Base-by-base conservation (phyloP, 2,888 invertebrate genomes). In the Caenorhabditis plicata region DNA sequence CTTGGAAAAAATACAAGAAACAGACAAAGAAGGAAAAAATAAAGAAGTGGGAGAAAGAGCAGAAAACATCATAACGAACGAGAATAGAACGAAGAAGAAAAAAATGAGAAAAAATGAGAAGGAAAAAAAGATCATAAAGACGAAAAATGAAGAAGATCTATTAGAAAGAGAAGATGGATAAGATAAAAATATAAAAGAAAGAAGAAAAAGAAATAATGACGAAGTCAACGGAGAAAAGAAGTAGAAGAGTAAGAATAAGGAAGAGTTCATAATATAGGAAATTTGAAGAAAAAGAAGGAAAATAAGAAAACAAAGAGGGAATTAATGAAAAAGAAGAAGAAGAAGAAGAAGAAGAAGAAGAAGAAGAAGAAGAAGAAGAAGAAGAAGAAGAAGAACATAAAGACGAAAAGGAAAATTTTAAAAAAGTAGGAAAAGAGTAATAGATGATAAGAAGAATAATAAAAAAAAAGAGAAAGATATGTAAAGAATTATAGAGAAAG, bases 341-440 rank as follows among this genome's bases (percentile, higher is more conserved):
- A n/a, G n/a, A n/a, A n/a, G n/a, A n/a, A n/a, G 19, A 9, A 15
- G 33, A 29, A n/a, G 36, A 23, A 43, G n/a, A 39, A n/a, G 13
- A 27, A 35, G n/a, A 22, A 5, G 38, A 15, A 22, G 13, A 32
- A 25, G 11, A 40, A 15, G 15, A 33, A 25, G 27, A 23, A 20
- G 29, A 22, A 32, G 26, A 32, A 39, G 38, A 36, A 32, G 45
- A 45, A 33, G 35, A 22, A n/a, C n/a, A n/a, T n/a, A n/a, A n/a
- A n/a, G n/a, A n/a, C n/a, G n/a, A n/a, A n/a, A n/a, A n/a, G n/a
- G n/a, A 29, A 25, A 22, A 20, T 17, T 13, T 8, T 19, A 42
- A 20, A 25, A 11, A 20, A 23, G 25, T 13, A n/a, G 8, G 19
- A 17, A 25, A 15, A 36, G 22, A 22, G 31, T 33, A 25, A 43